Evolutionary conservation across 2,888 invertebrate genomes (phyloP).

Genomic region (Tenodera sinensis): DNA sequence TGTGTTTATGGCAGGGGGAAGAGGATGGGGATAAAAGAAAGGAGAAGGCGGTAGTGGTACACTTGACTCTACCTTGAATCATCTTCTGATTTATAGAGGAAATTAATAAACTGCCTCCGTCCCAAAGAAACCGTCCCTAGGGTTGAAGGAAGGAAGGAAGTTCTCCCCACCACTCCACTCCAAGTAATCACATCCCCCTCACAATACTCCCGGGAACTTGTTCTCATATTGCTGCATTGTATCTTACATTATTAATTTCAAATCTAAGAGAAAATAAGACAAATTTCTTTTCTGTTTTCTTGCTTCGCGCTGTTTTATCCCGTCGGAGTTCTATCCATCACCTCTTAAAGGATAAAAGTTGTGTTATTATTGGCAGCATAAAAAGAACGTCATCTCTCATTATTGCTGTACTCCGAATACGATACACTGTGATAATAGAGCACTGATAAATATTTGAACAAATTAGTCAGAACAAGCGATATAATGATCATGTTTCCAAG

Average conservation of each 20-base stretch:
- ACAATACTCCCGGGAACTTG: not conserved
- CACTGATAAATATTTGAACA: too few relatives aligned
- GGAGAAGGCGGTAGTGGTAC: not conserved
- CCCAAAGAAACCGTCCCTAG: constrained; percentile 9
- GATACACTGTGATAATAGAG: too few relatives aligned
- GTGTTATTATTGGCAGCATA: too few relatives aligned
- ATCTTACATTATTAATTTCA: constrained; percentile 18
- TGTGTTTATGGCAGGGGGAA: not conserved
- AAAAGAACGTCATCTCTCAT: too few relatives aligned
- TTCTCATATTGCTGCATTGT: not conserved
- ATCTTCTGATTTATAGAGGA: constrained; percentile 19
- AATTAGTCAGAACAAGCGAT: too few relatives aligned
- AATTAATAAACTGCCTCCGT: constrained; percentile 18
- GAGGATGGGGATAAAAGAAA: not conserved
- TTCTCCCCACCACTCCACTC: not conserved
- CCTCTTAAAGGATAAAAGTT: not conserved
- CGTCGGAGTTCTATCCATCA: constrained; percentile 36
- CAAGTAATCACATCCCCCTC: constrained; percentile 18
- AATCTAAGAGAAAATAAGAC: constrained; percentile 7
- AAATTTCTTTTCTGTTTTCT: not conserved
- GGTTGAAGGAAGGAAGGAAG: not conserved
- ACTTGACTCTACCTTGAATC: constrained; percentile 3
- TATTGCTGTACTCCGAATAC: too few relatives aligned
- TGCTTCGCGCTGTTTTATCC: constrained; percentile 41
- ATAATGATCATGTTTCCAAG: too few relatives aligned